Evolutionary conservation across 2,888 invertebrate genomes (phyloP).

Genomic region (Ceratothoa steindachneri): DNA sequence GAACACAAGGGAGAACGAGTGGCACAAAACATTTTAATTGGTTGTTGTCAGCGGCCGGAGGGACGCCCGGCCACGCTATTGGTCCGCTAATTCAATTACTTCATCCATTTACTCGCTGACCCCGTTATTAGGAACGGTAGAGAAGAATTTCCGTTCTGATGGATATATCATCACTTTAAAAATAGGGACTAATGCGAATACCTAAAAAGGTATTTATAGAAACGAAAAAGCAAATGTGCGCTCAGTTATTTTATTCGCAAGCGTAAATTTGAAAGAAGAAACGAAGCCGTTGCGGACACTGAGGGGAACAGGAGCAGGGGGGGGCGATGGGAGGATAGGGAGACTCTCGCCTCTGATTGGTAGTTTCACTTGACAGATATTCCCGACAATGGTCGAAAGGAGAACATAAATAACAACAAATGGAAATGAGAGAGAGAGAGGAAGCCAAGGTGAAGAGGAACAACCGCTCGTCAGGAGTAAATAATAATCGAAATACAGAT

Average conservation of each 20-base stretch:
- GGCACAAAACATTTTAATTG: conserved; percentile 12
- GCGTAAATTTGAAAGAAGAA: not conserved
- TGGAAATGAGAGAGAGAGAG: not conserved
- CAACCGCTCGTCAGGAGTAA: no score
- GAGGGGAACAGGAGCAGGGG: not conserved
- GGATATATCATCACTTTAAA: not conserved
- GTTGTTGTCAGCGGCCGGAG: conserved; percentile 16
- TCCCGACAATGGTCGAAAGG: conserved; percentile 6
- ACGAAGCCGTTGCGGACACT: not conserved
- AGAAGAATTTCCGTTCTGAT: not conserved
- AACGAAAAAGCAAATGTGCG: not conserved
- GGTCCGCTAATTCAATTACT: conserved; percentile 44
- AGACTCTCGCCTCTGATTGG: conserved; percentile 1
- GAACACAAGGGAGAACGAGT: not conserved
- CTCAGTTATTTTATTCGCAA: not conserved
- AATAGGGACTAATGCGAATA: not conserved
- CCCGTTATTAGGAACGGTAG: conserved; percentile 16
- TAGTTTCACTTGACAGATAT: not conserved
- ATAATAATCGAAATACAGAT: no score
- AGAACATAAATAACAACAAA: not conserved
- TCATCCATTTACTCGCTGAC: conserved; percentile 42
- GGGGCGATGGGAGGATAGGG: not conserved
- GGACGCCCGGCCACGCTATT: conserved; percentile 40
- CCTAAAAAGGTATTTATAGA: not conserved
- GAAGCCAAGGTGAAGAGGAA: not conserved